These are phyloP conservation scores for Sebastes diaconus DNA, from an alignment of 2,797 vertebrate genomes.

Conservation along the genomic window DNA sequence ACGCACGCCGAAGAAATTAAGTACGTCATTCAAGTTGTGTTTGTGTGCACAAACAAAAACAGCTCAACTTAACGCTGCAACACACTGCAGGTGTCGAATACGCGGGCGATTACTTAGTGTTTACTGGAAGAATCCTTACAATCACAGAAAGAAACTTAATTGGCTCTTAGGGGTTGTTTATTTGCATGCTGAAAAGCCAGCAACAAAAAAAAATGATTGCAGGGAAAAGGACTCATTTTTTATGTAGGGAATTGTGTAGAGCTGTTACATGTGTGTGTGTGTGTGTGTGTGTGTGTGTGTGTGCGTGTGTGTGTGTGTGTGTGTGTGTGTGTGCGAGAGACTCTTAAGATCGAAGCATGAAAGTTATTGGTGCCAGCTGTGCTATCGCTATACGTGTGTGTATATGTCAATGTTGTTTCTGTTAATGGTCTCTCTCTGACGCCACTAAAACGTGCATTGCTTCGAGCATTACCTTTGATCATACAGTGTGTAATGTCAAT, in stretches of 20 bases:
- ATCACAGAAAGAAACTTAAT: slow-evolving; percentile 47
- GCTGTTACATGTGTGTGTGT: not conserved
- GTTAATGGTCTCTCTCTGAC: slow-evolving; percentile 16
- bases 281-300: not conserved
- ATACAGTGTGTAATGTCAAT: slow-evolving; percentile 12
- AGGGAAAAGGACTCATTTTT: slow-evolving; percentile 15
- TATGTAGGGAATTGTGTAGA: slow-evolving; percentile 2
- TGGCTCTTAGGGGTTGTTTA: slow-evolving; percentile 46
- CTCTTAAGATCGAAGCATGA: not conserved
- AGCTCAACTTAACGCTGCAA: not conserved
- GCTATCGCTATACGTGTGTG: not conserved
- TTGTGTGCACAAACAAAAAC: not conserved
- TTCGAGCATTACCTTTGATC: slow-evolving; percentile 44
- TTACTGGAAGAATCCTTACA: slow-evolving; percentile 27
- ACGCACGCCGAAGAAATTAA: not conserved
- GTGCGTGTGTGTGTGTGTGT: not conserved
- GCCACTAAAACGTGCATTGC: slow-evolving; percentile 34
- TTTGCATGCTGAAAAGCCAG: slow-evolving; percentile 34
- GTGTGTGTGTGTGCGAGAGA: not conserved
- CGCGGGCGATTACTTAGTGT: slow-evolving; percentile 26
- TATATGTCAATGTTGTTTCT: slow-evolving; percentile 5
- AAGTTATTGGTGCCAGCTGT: not conserved
- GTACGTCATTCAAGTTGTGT: not conserved
- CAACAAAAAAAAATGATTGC: slow-evolving; percentile 32
- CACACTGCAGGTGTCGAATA: slow-evolving; percentile 34